A percentile compares a stretch with the other conserved stretches of the same genome.
phyloP scores from a whole-genome alignment of 2,113 vertebrate species.

The Paramormyrops kingsleyae region DNA sequence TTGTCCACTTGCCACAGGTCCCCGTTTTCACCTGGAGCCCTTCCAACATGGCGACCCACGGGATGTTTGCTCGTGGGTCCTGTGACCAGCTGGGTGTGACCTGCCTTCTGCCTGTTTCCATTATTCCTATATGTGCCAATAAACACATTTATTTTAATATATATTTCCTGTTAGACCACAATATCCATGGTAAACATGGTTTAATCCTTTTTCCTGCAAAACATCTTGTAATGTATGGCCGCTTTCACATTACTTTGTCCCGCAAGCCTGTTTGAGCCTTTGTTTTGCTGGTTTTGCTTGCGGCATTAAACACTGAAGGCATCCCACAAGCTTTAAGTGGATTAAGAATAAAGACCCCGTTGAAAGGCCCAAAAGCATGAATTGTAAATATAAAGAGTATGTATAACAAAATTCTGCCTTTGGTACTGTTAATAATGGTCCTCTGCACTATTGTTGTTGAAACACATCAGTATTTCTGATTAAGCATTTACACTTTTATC shows the following conservation, averaged over 20 bases:
- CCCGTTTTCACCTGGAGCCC: background rate
- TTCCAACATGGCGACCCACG: background rate
- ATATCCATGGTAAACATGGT: background rate
- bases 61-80: background rate
- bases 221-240: background rate
- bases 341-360: background rate
- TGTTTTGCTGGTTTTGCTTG: background rate
- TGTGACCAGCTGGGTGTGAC: background rate
- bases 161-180: background rate
- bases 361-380: background rate
- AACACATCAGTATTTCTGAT: background rate
- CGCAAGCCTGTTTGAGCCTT: background rate
- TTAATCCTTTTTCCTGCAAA: slow-evolving; percentile 8
- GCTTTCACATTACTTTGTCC: background rate
- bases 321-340: background rate
- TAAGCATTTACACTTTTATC: background rate
- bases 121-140: background rate
- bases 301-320: slow-evolving; percentile 1
- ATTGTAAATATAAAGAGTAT: background rate
- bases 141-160: background rate
- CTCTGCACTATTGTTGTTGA: background rate
- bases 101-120: background rate
- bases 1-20: background rate
- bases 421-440: background rate
- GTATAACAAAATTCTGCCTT: background rate